Percentiles rank a stretch among this genome's conserved stretches.
Conservation (phyloP, 1,140 invertebrate genomes). For the Daktulosphaira vitifoliae region DNA sequence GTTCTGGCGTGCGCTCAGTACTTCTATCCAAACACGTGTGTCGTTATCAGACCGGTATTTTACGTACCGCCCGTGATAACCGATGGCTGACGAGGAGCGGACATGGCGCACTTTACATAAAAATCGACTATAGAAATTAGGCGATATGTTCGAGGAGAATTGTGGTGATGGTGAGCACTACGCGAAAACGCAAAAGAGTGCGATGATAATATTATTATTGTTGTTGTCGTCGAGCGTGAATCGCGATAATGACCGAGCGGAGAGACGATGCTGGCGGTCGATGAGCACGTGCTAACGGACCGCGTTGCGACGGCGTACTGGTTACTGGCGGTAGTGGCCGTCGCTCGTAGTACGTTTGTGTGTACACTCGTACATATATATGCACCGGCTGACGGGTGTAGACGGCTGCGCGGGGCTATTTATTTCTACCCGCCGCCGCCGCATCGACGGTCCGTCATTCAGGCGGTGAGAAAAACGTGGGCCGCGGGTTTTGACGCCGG, state of each 20-base stretch:
- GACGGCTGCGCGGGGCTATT: slow-evolving; percentile 23
- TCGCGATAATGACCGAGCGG: too few relatives aligned
- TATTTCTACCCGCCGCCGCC: slow-evolving; percentile 6
- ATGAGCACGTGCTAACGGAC: neutral
- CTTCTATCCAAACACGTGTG: neutral
- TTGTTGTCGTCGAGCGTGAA: too few relatives aligned
- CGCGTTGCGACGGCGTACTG: neutral
- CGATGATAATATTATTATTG: too few relatives aligned
- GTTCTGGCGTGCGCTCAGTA: neutral
- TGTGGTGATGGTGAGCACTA: too few relatives aligned
- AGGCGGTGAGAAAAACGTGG: slow-evolving; percentile 10
- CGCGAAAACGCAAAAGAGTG: too few relatives aligned
- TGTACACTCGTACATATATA: slow-evolving; percentile 19
- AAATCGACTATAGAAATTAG: too few relatives aligned
- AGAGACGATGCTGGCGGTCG: too few relatives aligned
- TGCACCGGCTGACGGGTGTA: slow-evolving; percentile 10
- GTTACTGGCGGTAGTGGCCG: neutral
- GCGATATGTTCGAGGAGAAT: too few relatives aligned
- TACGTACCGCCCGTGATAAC: too few relatives aligned
- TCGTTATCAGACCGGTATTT: too few relatives aligned
- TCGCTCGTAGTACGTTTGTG: neutral
- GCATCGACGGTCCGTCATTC: neutral
- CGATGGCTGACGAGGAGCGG: too few relatives aligned
- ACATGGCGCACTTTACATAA: too few relatives aligned
- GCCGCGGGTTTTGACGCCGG: slow-evolving; percentile 23